These are phyloP conservation scores for Myripristis murdjan DNA, from an alignment of 2,797 vertebrate genomes.

Conservation along the genomic window DNA sequence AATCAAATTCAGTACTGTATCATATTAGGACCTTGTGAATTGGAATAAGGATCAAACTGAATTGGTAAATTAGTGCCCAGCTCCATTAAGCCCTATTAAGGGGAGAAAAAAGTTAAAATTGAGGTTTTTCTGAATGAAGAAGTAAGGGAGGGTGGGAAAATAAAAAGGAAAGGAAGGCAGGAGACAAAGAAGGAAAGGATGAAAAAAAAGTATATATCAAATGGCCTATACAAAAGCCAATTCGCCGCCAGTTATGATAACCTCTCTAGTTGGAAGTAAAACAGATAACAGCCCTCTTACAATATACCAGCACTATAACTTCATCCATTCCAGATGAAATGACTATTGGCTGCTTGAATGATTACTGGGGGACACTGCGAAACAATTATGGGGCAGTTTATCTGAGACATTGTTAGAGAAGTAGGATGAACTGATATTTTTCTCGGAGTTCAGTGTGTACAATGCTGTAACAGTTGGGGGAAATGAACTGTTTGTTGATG, in stretches of 20 bases:
- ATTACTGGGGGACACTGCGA: neutral
- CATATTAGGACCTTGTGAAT: no score
- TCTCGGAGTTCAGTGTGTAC: neutral
- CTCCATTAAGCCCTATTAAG: no score
- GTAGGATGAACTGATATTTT: neutral
- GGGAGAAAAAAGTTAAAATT: no score
- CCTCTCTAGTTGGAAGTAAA: neutral
- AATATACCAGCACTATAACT: neutral
- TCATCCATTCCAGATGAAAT: conserved; percentile 4
- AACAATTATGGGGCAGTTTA: conserved; percentile 14
- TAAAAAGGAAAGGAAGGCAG: neutral
- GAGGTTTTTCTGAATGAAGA: neutral
- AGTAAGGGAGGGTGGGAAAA: neutral
- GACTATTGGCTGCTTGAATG: neutral
- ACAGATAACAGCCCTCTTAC: neutral
- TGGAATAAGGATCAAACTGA: no score
- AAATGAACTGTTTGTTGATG: neutral
- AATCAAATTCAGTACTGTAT: no score
- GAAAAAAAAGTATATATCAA: no score
- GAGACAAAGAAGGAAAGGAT: neutral
- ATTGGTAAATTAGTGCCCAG: no score
- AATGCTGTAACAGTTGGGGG: neutral
- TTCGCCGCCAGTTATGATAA: neutral
- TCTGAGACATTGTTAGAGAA: conserved; percentile 3
- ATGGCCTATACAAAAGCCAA: neutral